Evolutionary conservation across 2,888 invertebrate genomes (phyloP), one percentile per base, ranked within the genome.

Genomic region (Acrobasis consociella): DNA sequence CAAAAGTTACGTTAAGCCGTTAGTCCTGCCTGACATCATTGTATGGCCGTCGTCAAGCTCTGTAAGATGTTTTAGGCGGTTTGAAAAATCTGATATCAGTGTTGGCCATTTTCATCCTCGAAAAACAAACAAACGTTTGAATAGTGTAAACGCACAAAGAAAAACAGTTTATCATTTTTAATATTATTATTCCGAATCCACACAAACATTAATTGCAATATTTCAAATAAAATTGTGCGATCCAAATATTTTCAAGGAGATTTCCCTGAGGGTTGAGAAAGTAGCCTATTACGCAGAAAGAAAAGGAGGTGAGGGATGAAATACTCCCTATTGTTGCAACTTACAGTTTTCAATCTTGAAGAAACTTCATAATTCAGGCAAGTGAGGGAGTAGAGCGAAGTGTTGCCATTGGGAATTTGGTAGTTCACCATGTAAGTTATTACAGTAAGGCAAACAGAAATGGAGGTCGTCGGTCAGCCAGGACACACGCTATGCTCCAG

Each of bases 301-400:
- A 68, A 64, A 68, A 64, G 68, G 72, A 74, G 74, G 78, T 73
- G 74, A 69, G 76, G 72, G 62, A 69, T 67, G 74, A 79, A 80
- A 72, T 62, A 73, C 72, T 73, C 64, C 65, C 72, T 69, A 77
- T 77, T 81, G 82, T 82, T 76, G 74, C 75, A 76, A 78, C 74
- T 79, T 74, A 74, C 75, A 77, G 76, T 86, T 89, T 85, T 86
- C 86, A 87, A 89, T 87, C 80, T 85, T 79, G 79, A 80, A 88
- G 77, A 85, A 80, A 78, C 78, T 84, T 80, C 77, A 86, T 86
- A 89, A 88, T 86, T 84, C 77, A 84, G 74, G 64, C 83, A 77
- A 79, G 46, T 62, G 79, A 73, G 68, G 71, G 83, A 79, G 74
- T 80, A 69, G 73, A 73, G 72, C 77, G 68, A 74, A 82, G 72